phyloP scores from a whole-genome alignment of 2,888 invertebrate species.

The Horisme vitalbata region DNA sequence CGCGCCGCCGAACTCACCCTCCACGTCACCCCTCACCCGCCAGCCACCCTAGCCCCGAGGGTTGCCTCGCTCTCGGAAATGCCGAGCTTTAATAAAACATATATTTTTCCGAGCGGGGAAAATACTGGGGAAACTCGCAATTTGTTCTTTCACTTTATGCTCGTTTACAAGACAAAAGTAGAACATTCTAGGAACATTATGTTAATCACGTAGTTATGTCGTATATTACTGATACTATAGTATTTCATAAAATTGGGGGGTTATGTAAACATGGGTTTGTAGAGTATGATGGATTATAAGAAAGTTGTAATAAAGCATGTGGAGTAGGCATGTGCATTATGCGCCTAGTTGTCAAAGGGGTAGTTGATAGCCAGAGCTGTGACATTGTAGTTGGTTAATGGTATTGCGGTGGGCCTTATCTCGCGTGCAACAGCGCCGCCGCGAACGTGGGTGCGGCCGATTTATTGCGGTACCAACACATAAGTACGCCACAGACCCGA shows the following conservation, averaged over 20 bases:
- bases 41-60: slow-evolving; percentile 65
- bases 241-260: slow-evolving; percentile 39
- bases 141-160: slow-evolving; percentile 84
- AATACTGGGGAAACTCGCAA: slow-evolving; percentile 83
- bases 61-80: slow-evolving; percentile 80
- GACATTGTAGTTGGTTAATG: slow-evolving; percentile 66
- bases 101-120: slow-evolving; percentile 83
- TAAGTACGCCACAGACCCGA: slow-evolving; percentile 40
- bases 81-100: slow-evolving; percentile 84
- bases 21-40: slow-evolving; percentile 48
- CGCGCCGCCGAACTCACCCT: slow-evolving; percentile 68
- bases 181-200: slow-evolving; percentile 81
- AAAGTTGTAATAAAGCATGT: slow-evolving; percentile 44
- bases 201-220: slow-evolving; percentile 78
- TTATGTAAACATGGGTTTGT: slow-evolving; percentile 8
- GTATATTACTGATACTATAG: slow-evolving; percentile 55
- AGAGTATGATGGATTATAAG: slow-evolving; percentile 36
- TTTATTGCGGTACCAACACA: slow-evolving; percentile 66
- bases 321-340: slow-evolving; percentile 43
- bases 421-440: slow-evolving; percentile 58
- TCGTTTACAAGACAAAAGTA: slow-evolving; percentile 84
- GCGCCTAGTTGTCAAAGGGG: slow-evolving; percentile 31
- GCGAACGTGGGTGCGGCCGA: slow-evolving; percentile 61
- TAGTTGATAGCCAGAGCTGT: slow-evolving; percentile 55
- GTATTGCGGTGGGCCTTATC: slow-evolving; percentile 73